These are phyloP conservation scores for Atrina japonica DNA, from an alignment of 2,888 invertebrate genomes.

Conservation along the genomic window DNA sequence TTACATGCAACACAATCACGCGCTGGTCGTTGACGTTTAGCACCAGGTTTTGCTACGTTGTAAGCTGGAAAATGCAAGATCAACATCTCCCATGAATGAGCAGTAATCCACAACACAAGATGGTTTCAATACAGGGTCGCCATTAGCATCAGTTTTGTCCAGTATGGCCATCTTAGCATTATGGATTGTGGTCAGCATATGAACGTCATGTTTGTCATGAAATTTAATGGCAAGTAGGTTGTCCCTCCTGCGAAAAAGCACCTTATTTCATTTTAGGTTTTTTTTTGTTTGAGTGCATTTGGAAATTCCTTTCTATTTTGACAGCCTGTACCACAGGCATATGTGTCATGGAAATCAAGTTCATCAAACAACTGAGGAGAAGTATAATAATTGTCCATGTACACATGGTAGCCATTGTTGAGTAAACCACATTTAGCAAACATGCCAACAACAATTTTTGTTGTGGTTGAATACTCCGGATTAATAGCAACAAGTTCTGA, in stretches of 20 bases:
- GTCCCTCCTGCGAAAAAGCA: neutral
- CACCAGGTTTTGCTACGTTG: neutral
- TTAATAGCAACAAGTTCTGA: slow-evolving; percentile 2
- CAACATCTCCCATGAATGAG: slow-evolving; percentile 53
- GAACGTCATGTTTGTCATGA: slow-evolving; percentile 42
- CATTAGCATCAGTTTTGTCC: slow-evolving; percentile 2
- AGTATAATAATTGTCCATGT: slow-evolving; percentile 48
- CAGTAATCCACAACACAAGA: slow-evolving; percentile 36
- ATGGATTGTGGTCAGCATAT: slow-evolving; percentile 39
- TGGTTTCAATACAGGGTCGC: slow-evolving; percentile 33
- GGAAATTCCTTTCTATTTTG: slow-evolving; percentile 33
- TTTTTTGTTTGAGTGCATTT: neutral
- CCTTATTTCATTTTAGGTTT: slow-evolving; percentile 24
- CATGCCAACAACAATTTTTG: no score
- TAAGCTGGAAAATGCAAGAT: slow-evolving; percentile 32
- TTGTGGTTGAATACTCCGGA: neutral
- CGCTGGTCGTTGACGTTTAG: slow-evolving; percentile 16
- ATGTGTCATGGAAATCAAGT: slow-evolving; percentile 25
- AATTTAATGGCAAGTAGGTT: slow-evolving; percentile 5
- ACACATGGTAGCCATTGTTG: slow-evolving; percentile 35
- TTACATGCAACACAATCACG: slow-evolving; percentile 23
- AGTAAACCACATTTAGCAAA: slow-evolving; percentile 31
- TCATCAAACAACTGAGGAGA: slow-evolving; percentile 35
- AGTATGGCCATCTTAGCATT: slow-evolving; percentile 5
- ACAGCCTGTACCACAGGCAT: slow-evolving; percentile 40